Evolutionary conservation across 2,797 vertebrate genomes (phyloP).

Genomic region (Platyrinchus mystaceus): DNA sequence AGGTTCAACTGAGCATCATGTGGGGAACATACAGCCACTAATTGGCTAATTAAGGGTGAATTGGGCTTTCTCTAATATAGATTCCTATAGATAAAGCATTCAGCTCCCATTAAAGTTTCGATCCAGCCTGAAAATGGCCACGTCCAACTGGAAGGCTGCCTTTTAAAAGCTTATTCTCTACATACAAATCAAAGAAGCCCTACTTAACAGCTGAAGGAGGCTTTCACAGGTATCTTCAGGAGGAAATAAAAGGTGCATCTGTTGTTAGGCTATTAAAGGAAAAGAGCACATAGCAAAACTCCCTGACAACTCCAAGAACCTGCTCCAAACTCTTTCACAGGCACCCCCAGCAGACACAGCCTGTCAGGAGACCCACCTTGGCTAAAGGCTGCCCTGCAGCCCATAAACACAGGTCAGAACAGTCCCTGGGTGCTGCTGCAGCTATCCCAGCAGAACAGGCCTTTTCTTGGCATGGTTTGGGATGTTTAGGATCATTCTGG

Average conservation of each 20-base stretch:
- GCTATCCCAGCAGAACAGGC: not conserved
- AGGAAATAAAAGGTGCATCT: not conserved
- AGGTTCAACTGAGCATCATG: not conserved
- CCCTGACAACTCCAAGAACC: not conserved
- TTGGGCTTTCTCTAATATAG: not conserved
- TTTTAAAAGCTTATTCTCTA: not conserved
- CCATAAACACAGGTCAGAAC: fast-evolving
- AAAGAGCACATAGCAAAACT: not conserved
- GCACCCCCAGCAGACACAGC: not conserved
- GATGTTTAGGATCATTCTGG: not conserved
- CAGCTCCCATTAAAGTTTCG: not conserved
- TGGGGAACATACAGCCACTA: not conserved
- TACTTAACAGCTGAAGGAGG: not conserved
- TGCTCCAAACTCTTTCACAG: not conserved
- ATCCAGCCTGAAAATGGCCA: not conserved
- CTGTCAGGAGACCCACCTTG: not conserved
- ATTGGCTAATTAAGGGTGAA: conserved; percentile 44
- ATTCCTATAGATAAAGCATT: conserved; percentile 33
- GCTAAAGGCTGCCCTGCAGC: not conserved
- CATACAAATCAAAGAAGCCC: not conserved
- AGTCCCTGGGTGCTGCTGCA: not conserved
- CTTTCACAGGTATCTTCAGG: not conserved
- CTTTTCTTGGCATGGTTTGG: not conserved
- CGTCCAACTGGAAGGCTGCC: not conserved
- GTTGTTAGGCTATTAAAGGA: not conserved